Conservation (phyloP, 2,113 vertebrate species). For the Nerophis lumbriciformis region DNA sequence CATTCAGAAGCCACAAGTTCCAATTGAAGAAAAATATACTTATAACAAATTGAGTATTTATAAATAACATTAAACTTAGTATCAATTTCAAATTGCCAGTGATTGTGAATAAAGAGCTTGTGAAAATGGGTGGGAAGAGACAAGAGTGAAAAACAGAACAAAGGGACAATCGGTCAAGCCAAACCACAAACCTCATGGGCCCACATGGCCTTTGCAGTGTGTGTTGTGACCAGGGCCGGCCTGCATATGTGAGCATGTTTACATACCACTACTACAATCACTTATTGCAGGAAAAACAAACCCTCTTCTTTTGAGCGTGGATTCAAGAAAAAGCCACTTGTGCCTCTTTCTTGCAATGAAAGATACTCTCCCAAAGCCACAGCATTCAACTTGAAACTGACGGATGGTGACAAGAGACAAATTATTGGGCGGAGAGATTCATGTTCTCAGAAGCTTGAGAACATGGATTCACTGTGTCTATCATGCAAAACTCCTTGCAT, state of each 20-base stretch:
- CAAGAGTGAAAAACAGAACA: slow-evolving; percentile 47
- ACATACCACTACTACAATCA: slow-evolving; percentile 63
- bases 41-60: slow-evolving; percentile 7
- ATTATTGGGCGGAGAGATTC: slow-evolving; percentile 25
- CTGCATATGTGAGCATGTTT: slow-evolving; percentile 60
- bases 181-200: slow-evolving; percentile 52
- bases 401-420: slow-evolving; percentile 47
- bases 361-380: slow-evolving; percentile 41
- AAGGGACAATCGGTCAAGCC: slow-evolving; percentile 43
- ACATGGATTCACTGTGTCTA: slow-evolving; percentile 15
- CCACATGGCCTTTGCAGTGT: slow-evolving; percentile 41
- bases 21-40: slow-evolving; percentile 33
- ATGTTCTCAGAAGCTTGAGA: slow-evolving; percentile 38
- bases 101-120: slow-evolving; percentile 15
- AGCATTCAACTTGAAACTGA: slow-evolving; percentile 38
- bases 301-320: slow-evolving; percentile 53
- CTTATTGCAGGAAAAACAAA: slow-evolving; percentile 69
- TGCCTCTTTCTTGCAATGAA: slow-evolving; percentile 37
- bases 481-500: slow-evolving; percentile 16
- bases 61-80: slow-evolving; percentile 18
- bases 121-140: slow-evolving; percentile 42
- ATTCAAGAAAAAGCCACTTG: slow-evolving; percentile 67
- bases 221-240: slow-evolving; percentile 37
- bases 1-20: slow-evolving; percentile 30
- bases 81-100: slow-evolving; percentile 4